A percentile compares a stretch with the other conserved stretches of the same genome.
Conservation (phyloP, 2,113 vertebrate species). For the Parus major region DNA sequence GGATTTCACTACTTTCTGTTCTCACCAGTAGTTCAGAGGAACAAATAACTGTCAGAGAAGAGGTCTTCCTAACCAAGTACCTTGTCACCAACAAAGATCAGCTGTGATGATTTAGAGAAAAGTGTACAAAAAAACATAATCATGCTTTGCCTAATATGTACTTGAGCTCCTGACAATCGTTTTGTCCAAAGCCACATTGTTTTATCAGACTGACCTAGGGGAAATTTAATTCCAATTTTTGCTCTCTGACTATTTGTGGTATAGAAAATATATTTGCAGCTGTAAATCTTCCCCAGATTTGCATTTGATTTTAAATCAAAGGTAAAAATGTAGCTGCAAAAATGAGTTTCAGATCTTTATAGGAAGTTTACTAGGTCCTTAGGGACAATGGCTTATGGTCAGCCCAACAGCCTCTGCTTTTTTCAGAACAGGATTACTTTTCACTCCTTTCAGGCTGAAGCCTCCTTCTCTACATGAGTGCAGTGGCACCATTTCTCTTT, state of each 20-base stretch:
- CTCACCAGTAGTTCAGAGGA: neutral
- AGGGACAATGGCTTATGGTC: neutral
- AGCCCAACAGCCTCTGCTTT: neutral
- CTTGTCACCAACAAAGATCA: neutral
- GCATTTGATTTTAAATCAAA: neutral
- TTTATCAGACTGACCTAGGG: neutral
- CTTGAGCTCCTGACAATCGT: neutral
- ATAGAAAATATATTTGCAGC: neutral
- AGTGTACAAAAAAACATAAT: neutral
- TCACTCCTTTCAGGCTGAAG: neutral
- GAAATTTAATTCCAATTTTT: neutral
- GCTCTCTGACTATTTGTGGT: neutral
- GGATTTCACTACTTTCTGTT: neutral
- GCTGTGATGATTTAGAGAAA: neutral
- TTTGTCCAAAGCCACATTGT: neutral
- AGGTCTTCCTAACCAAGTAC: neutral
- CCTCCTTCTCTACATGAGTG: neutral
- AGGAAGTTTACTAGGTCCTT: neutral
- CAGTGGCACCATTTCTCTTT: neutral
- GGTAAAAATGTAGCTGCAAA: neutral
- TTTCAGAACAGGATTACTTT: neutral
- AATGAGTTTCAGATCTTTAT: neutral
- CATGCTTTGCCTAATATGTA: neutral
- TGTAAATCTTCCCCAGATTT: neutral
- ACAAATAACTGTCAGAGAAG: neutral